Evolutionary conservation across 2,113 vertebrate species (phyloP), one percentile per base, ranked within the genome.

Genomic region (Nesoenas mayeri): DNA sequence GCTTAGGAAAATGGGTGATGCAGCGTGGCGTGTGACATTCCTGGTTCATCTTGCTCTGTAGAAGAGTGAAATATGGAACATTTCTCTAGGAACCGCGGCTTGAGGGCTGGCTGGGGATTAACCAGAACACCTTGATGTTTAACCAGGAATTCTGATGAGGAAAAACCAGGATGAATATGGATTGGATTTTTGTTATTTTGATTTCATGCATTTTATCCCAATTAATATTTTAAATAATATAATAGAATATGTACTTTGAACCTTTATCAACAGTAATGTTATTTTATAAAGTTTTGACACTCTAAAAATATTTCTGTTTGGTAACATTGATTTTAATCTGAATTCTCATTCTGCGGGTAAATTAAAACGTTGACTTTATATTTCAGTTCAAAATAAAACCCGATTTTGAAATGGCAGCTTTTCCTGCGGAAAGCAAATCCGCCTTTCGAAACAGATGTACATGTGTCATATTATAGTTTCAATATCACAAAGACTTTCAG

Each of bases 391-490:
- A 66, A 88, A 56, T 47, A 66, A 89, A 95, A 60, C 1, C 44
- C 74, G 47, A 78, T 95, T 93, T 93, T 78, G 64, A 89, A 91
- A 93, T 36, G 58, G 20, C 44, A 82, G 31, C 34, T 85, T 89
- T 91, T 85, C 36, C 71, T 85, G 51, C 0, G 5, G 64, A 61
- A 80, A 74, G 38, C 86, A 80, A 89, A 34, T 53, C 7, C 0
- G 8, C 71, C 67, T 86, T 96, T 95, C 47, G 57, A 92, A 95
- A 19, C 73, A 91, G 83, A 93, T 77, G 67, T 80, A 92, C 26
- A 18, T 83, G 54, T 73, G n/a, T 93, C 91, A 92, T 90, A 92
- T 80, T 86, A 88, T 71, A 81, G 61, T 84, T 92, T 86, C 32
- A 60, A 21, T 80, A 88, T 78, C 80, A 91, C 72, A 92, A 83